These are phyloP conservation scores for Phragmatobia fuliginosa DNA, from an alignment of 2,888 invertebrate species.

Conservation along the genomic window DNA sequence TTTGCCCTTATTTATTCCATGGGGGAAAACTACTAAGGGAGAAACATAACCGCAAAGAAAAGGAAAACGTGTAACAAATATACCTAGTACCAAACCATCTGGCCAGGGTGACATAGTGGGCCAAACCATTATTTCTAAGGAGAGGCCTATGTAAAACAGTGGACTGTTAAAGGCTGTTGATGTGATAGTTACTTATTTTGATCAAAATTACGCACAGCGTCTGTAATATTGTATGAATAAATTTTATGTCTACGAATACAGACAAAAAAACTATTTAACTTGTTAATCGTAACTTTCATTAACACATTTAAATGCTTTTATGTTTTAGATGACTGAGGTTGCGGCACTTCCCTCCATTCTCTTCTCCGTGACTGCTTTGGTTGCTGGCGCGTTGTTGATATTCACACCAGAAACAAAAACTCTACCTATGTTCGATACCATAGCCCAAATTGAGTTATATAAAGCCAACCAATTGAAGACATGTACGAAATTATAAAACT, in stretches of 20 bases:
- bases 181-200: no score
- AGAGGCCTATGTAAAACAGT: no score
- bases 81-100: no score
- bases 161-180: no score
- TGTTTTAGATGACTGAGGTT: constrained; percentile 62
- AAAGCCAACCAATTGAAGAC: constrained; percentile 37
- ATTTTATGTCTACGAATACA: not conserved
- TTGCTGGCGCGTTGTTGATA: constrained; percentile 61
- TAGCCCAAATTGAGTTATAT: constrained; percentile 69
- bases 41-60: no score
- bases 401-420: constrained; percentile 76
- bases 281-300: not conserved
- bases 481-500: constrained; percentile 37
- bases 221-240: no score
- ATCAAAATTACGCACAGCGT: no score
- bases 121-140: no score
- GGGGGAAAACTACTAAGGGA: no score
- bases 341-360: constrained; percentile 68
- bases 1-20: no score
- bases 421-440: constrained; percentile 74
- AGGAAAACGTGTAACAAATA: no score
- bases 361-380: constrained; percentile 65
- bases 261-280: not conserved
- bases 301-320: constrained; percentile 13
- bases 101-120: no score